Evolutionary conservation across 92 coral and sea anemone species (phyloP).

Genomic region (Heliopora coerulea): DNA sequence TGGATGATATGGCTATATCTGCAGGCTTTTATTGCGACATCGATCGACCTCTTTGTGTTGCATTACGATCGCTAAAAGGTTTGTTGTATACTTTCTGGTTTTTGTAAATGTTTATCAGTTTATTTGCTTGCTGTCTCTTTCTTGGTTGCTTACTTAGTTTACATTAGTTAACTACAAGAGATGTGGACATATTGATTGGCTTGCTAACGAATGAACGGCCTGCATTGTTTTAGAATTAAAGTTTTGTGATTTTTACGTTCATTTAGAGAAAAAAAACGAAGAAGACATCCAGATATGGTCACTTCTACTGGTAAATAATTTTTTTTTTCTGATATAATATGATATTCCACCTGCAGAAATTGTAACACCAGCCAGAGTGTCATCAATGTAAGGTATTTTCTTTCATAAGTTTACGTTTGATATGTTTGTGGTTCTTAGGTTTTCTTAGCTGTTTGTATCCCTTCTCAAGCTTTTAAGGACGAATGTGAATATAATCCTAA

Average conservation of each 20-base stretch:
- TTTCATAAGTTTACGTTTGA: no score
- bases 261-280: slow-evolving; percentile 79
- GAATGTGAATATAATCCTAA: slow-evolving; percentile 71
- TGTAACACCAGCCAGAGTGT: neutral
- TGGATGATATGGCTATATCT: slow-evolving; percentile 94
- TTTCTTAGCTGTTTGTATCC: slow-evolving; percentile 82
- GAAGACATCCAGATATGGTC: slow-evolving; percentile 89
- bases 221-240: no score
- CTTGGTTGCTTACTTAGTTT: no score
- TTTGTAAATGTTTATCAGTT: neutral
- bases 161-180: no score
- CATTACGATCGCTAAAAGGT: slow-evolving; percentile 77
- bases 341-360: neutral
- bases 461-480: slow-evolving; percentile 80
- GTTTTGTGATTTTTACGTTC: slow-evolving; percentile 1
- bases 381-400: no score
- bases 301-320: slow-evolving; percentile 66
- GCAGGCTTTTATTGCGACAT: slow-evolving; percentile 77
- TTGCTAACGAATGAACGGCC: no score
- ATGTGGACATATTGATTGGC: no score
- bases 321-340: no score
- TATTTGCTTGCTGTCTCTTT: neutral
- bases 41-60: slow-evolving; percentile 78
- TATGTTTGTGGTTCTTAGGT: slow-evolving; percentile 59
- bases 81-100: neutral